Conservation (phyloP, 2,888 invertebrate genomes). For the Mesoligia furuncula region DNA sequence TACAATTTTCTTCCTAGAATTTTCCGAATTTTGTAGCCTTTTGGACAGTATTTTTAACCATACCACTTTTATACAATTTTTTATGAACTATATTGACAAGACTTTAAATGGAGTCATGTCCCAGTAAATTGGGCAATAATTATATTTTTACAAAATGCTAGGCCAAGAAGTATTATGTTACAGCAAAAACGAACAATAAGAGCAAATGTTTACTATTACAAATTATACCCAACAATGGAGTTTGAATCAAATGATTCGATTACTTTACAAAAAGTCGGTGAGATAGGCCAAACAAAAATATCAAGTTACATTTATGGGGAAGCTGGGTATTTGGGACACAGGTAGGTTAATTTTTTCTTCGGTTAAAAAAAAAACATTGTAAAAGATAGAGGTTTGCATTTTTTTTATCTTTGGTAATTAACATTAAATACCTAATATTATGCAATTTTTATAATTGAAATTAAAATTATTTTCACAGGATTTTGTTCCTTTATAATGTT, state of each 20-base stretch:
- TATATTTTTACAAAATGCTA: constrained; percentile 10
- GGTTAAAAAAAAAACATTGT: neutral
- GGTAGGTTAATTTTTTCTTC: constrained; percentile 50
- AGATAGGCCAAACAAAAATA: constrained; percentile 81
- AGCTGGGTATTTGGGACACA: constrained; percentile 46
- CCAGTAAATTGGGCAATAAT: constrained; percentile 4
- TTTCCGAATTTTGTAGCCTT: neutral
- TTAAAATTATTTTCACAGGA: neutral
- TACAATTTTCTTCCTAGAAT: neutral
- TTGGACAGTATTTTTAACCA: neutral
- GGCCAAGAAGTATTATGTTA: constrained; percentile 67
- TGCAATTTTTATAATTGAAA: neutral
- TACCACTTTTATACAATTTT: neutral
- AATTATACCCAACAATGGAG: constrained; percentile 84
- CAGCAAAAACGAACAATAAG: constrained; percentile 77
- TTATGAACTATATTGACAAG: too few relatives aligned
- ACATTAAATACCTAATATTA: neutral
- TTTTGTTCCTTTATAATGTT: neutral
- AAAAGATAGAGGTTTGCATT: neutral
- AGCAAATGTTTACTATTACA: constrained; percentile 87
- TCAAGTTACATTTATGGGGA: constrained; percentile 78
- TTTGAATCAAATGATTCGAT: constrained; percentile 76
- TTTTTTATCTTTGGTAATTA: neutral
- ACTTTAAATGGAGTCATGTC: neutral
- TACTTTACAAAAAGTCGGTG: constrained; percentile 72